Conservation (phyloP, 2,113 vertebrate genomes). For the Bujurquina vittata region DNA sequence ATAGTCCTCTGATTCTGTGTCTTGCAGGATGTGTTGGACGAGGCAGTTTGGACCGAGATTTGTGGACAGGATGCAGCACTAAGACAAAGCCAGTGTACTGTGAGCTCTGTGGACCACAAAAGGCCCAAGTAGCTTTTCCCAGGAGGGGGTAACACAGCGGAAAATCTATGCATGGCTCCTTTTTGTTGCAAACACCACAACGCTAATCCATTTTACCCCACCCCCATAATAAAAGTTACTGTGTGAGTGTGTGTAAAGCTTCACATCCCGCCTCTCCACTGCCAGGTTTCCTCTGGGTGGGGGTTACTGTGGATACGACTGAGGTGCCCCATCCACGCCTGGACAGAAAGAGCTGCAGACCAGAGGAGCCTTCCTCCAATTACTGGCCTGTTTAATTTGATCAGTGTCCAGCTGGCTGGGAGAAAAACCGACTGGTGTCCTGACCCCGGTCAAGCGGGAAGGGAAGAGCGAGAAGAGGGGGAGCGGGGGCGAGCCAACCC, state of each 20-base stretch:
- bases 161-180: slow-evolving; percentile 63
- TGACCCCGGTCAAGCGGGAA: slow-evolving; percentile 29
- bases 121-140: not conserved
- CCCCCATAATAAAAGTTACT: slow-evolving; percentile 58
- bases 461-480: not conserved
- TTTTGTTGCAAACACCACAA: not conserved
- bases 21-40: not conserved
- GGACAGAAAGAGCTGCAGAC: not conserved
- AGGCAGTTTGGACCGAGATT: not conserved
- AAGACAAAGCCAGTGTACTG: not conserved
- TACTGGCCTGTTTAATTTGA: slow-evolving; percentile 38
- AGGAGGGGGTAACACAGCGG: slow-evolving; percentile 57
- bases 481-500: not conserved
- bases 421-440: slow-evolving; percentile 10
- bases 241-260: not conserved
- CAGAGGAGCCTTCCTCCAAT: slow-evolving; percentile 7
- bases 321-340: slow-evolving; percentile 15
- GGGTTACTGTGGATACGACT: slow-evolving; percentile 52
- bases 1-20: not conserved
- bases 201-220: not conserved
- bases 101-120: not conserved
- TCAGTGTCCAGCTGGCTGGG: slow-evolving; percentile 14
- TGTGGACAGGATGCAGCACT: not conserved
- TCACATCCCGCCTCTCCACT: not conserved
- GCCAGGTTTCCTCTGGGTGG: slow-evolving; percentile 25